These are phyloP conservation scores for Carposina sasakii DNA, from an alignment of 1,140 invertebrate genomes.

Conservation along the genomic window DNA sequence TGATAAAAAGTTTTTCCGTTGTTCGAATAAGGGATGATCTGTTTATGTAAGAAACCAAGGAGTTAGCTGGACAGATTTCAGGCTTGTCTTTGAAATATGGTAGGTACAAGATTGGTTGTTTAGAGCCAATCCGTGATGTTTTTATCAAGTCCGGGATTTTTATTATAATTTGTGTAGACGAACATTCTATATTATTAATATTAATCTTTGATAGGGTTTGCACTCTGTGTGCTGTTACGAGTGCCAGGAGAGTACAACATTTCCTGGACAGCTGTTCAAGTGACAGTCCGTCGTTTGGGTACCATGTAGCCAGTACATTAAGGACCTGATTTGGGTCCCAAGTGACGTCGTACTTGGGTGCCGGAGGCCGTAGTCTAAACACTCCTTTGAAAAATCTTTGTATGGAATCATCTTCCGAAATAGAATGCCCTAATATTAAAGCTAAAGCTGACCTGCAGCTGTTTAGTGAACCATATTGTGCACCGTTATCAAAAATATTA, in stretches of 20 bases:
- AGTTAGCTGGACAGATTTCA: not conserved
- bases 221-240: constrained; percentile 6
- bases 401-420: not conserved
- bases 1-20: not conserved
- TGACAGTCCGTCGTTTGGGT: not conserved
- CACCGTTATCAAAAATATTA: not conserved
- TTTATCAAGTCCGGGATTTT: constrained; percentile 2
- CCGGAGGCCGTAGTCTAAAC: constrained; percentile 1
- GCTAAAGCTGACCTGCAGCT: not conserved
- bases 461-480: constrained; percentile 9
- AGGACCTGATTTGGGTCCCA: constrained; percentile 9
- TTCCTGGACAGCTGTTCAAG: constrained; percentile 2
- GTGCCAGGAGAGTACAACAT: constrained; percentile 1
- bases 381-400: constrained; percentile 8
- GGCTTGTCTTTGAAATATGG: not conserved
- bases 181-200: not conserved
- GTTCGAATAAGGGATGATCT: not conserved
- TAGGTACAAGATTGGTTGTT: not conserved
- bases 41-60: not conserved
- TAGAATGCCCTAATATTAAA: not conserved
- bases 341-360: constrained; percentile 8
- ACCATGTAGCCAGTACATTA: not conserved
- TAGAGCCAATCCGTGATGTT: not conserved
- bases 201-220: constrained; percentile 9
- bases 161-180: not conserved